Conservation (phyloP, 1,140 invertebrate species). For the Chironomus striatipennis region DNA sequence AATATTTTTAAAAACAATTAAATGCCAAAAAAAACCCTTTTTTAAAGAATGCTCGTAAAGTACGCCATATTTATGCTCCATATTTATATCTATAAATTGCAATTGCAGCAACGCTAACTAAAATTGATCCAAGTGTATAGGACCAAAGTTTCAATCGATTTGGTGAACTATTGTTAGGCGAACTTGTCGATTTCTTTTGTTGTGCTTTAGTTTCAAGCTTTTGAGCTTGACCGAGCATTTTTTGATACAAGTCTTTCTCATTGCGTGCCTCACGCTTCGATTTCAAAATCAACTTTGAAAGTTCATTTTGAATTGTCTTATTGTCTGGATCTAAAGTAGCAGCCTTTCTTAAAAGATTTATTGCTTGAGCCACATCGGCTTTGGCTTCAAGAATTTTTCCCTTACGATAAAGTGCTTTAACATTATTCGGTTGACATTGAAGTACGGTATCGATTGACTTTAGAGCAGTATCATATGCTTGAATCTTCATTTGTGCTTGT, state of each 20-base stretch:
- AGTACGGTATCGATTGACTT: conserved; percentile 72
- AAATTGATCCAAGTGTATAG: conserved; percentile 47
- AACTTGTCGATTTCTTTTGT: conserved; percentile 32
- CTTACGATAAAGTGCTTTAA: conserved; percentile 84
- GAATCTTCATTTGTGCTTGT: conserved; percentile 76
- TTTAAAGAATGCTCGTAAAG: no score
- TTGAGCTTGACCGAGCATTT: conserved; percentile 51
- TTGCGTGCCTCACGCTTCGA: conserved; percentile 46
- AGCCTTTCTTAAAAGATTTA: conserved; percentile 48
- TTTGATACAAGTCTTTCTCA: conserved; percentile 55
- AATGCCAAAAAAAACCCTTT: no score
- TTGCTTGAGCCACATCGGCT: conserved; percentile 51
- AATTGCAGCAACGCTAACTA: conserved; percentile 49
- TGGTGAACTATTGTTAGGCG: neutral
- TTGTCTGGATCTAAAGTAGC: conserved; percentile 50
- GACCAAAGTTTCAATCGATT: conserved; percentile 47
- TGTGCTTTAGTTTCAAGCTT: conserved; percentile 38
- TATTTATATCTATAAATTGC: conserved; percentile 51
- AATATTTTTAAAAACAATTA: no score
- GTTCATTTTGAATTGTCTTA: conserved; percentile 47
- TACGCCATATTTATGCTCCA: neutral
- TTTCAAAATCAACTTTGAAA: conserved; percentile 48
- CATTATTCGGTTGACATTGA: conserved; percentile 72
- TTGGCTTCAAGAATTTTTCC: conserved; percentile 61
- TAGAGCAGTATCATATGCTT: conserved; percentile 71